These are phyloP conservation scores for human (Homo sapiens) DNA, from an alignment of 2,113 vertebrate species.

Conservation along the genomic window GRCh38 chr2:24598001-24598500, in stretches of 20 bases:
- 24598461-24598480: not conserved
- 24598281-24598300: not conserved
- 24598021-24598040: no score
- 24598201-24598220: not conserved
- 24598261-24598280: not conserved
- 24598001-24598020: no score
- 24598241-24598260: not conserved
- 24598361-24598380: not conserved
- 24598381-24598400: not conserved
- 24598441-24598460: not conserved
- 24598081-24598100: no score
- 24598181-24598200: conserved; percentile 2
- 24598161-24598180: not conserved
- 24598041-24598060: no score
- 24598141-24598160: not conserved
- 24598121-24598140: no score
- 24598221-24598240: not conserved
- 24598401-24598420: not conserved
- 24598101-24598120: no score
- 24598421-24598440: conserved; percentile 2
- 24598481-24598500: conserved; percentile 27
- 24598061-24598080: no score
- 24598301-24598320: conserved; percentile 25
- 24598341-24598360: not conserved
- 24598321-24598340: not conserved